phyloP scores from a whole-genome alignment of 2,113 vertebrate species.

The Acrocephalus kingi region DNA sequence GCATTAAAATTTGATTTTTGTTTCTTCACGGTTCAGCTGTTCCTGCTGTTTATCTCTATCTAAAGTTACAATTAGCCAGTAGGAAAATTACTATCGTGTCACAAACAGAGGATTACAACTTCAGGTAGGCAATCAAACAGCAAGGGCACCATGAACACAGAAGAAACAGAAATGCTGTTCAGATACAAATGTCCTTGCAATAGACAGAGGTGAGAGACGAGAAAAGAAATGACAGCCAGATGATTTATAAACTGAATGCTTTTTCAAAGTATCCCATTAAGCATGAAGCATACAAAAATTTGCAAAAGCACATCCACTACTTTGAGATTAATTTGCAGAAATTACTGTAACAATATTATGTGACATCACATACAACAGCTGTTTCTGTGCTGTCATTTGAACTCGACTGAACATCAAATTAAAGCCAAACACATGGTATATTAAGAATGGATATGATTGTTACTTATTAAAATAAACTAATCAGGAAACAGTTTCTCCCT shows the following conservation, averaged over 20 bases:
- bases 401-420: not conserved
- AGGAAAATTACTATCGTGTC: not conserved
- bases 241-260: not conserved
- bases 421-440: not conserved
- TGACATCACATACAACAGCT: not conserved
- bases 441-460: not conserved
- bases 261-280: not conserved
- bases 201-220: not conserved
- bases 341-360: not conserved
- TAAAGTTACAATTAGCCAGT: slow-evolving; percentile 1
- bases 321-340: not conserved
- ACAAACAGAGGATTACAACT: not conserved
- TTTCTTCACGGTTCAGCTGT: slow-evolving; percentile 7
- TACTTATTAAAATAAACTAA: not conserved
- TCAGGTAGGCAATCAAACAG: not conserved
- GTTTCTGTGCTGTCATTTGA: not conserved
- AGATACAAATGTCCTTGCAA: not conserved
- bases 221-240: not conserved
- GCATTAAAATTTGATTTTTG: not conserved
- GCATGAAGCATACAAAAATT: not conserved
- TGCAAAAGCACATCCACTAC: not conserved
- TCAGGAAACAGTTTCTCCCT: not conserved
- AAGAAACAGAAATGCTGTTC: not conserved
- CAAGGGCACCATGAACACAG: not conserved
- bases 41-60: not conserved